Evolutionary conservation across 2,797 vertebrate genomes (phyloP).

Genomic region (Gorsachius magnificus): DNA sequence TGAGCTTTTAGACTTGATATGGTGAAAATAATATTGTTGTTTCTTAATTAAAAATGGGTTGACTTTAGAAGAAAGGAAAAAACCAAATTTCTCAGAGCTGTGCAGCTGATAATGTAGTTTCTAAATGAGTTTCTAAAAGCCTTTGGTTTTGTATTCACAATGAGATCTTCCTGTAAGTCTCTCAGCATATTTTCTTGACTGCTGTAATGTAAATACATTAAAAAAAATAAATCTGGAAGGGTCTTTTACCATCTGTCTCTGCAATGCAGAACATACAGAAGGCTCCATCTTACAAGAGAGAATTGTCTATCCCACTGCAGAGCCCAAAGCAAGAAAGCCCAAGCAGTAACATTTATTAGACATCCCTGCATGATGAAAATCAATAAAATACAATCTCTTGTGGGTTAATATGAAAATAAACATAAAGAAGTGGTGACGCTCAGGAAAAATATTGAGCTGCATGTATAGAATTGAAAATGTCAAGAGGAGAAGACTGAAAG

Average conservation of each 20-base stretch:
- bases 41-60: neutral
- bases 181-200: neutral
- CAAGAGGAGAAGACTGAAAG: neutral
- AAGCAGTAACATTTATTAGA: slow-evolving; percentile 10
- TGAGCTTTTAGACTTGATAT: neutral
- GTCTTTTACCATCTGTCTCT: neutral
- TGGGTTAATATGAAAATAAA: slow-evolving; percentile 52
- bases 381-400: slow-evolving; percentile 32
- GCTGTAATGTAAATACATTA: neutral
- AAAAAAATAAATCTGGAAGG: neutral
- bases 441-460: neutral
- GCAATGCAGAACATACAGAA: neutral
- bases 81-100: neutral
- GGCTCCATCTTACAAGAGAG: neutral
- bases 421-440: neutral
- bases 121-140: neutral
- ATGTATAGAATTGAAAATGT: neutral
- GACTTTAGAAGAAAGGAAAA: neutral
- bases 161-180: neutral
- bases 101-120: neutral
- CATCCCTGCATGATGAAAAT: slow-evolving; percentile 14
- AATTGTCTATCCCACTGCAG: neutral
- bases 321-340: neutral
- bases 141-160: neutral
- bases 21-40: neutral